These are phyloP conservation scores for Sarcoramphus papa DNA, from an alignment of 2,797 vertebrate genomes.

Conservation along the genomic window DNA sequence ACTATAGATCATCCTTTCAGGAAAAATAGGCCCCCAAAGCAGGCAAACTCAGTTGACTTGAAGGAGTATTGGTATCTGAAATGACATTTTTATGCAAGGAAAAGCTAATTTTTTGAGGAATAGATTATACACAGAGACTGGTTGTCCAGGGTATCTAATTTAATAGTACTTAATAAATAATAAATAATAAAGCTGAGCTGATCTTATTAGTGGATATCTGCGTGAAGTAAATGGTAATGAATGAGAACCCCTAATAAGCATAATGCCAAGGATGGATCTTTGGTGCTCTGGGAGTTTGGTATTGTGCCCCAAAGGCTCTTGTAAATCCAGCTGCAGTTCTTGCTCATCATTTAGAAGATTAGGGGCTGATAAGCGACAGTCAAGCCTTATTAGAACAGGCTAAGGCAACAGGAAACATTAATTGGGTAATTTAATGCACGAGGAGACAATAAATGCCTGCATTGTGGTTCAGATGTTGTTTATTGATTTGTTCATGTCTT, in stretches of 20 bases:
- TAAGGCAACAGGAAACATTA: conserved; percentile 58
- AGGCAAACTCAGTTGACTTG: not conserved
- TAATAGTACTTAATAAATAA: not conserved
- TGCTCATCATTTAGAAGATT: conserved; percentile 63
- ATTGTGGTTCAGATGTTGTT: conserved; percentile 43
- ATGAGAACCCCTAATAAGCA: conserved; percentile 37
- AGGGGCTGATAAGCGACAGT: conserved; percentile 57
- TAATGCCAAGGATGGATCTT: conserved; percentile 44
- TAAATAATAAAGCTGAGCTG: not conserved
- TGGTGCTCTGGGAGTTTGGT: conserved; percentile 38
- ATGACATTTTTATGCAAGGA: not conserved
- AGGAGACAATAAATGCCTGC: conserved; percentile 49
- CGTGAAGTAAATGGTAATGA: conserved; percentile 54
- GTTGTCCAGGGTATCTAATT: not conserved
- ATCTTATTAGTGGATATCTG: conserved; percentile 1
- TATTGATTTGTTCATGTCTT: not conserved
- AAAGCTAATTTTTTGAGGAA: not conserved
- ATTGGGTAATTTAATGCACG: conserved; percentile 63
- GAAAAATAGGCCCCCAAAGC: not conserved
- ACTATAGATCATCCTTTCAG: not conserved
- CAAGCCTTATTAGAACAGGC: conserved; percentile 62
- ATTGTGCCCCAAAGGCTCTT: conserved; percentile 66
- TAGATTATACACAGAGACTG: not conserved
- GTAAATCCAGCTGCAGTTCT: conserved; percentile 58
- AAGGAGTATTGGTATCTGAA: not conserved